Evolutionary conservation across 2,888 invertebrate species (phyloP).

Genomic region (Meliscaeva auricollis): DNA sequence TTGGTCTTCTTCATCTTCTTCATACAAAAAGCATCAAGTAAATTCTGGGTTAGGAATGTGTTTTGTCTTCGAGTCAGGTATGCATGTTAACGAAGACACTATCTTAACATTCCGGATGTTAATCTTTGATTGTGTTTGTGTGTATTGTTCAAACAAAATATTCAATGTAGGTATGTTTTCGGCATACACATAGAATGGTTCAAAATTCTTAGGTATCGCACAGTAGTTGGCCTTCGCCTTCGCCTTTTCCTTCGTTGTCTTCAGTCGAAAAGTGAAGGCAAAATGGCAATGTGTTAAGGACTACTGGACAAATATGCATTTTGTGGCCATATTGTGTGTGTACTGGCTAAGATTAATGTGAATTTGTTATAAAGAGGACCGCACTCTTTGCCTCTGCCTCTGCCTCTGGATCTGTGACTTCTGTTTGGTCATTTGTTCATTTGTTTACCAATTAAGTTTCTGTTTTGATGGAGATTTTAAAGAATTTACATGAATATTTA

Average conservation of each 20-base stretch:
- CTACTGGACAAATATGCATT: conserved; percentile 57
- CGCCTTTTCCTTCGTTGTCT: no score
- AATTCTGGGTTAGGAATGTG: conserved; percentile 40
- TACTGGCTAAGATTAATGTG: conserved; percentile 47
- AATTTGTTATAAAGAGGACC: conserved; percentile 21
- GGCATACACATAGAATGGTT: background rate
- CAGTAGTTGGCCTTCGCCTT: background rate
- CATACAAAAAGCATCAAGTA: conserved; percentile 25
- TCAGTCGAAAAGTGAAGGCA: no score
- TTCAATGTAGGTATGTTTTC: background rate
- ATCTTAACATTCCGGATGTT: conserved; percentile 36
- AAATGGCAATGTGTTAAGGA: conserved; percentile 33
- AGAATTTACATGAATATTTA: conserved; percentile 42
- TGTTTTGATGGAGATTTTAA: conserved; percentile 45
- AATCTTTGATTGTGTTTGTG: conserved; percentile 21
- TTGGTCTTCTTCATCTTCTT: background rate
- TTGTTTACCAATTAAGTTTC: conserved; percentile 59
- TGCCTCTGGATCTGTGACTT: background rate
- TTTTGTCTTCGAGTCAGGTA: conserved; percentile 67
- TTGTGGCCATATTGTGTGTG: conserved; percentile 40
- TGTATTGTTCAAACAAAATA: conserved; percentile 10
- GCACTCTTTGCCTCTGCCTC: background rate
- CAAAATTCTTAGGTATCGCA: conserved; percentile 12
- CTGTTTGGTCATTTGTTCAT: conserved; percentile 48
- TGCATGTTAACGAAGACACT: conserved; percentile 53